These are phyloP conservation scores for Hirtodrosophila alboralis DNA, from an alignment of 2,888 invertebrate species.

Conservation along the genomic window DNA sequence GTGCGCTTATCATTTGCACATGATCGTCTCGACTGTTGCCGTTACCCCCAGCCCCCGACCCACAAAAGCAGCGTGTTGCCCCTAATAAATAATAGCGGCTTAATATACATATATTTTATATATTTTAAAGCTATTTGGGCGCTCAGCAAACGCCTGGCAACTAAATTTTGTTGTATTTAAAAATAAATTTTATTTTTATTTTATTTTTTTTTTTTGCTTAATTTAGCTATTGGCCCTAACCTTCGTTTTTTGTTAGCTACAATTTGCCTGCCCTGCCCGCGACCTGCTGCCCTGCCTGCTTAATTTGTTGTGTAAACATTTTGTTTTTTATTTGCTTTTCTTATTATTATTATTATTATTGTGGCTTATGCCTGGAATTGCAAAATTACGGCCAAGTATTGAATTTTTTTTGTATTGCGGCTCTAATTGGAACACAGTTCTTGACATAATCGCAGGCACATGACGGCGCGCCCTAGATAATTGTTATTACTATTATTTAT, in stretches of 20 bases:
- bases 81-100: not conserved
- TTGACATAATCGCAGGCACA: conserved; percentile 48
- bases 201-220: conserved; percentile 40
- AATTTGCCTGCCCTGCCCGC: conserved; percentile 25
- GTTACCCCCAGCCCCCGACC: not conserved
- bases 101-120: conserved; percentile 33
- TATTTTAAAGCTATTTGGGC: conserved; percentile 25
- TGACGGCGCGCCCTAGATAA: conserved; percentile 47
- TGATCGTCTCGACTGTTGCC: conserved; percentile 60
- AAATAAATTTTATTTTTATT: conserved; percentile 3
- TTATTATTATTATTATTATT: conserved; percentile 37
- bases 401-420: conserved; percentile 19
- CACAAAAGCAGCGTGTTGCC: not conserved
- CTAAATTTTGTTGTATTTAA: conserved; percentile 30
- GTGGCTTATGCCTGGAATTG: conserved; percentile 8
- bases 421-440: conserved; percentile 24
- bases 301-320: conserved; percentile 72
- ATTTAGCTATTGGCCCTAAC: conserved; percentile 60
- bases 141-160: conserved; percentile 32
- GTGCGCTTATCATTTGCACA: conserved; percentile 71
- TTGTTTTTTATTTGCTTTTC: conserved; percentile 46
- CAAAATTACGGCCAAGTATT: conserved; percentile 37
- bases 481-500: conserved; percentile 16
- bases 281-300: no score
- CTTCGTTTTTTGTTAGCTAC: conserved; percentile 31